Conservation (phyloP, 2,113 vertebrate genomes). For the Camelus bactrianus region DNA sequence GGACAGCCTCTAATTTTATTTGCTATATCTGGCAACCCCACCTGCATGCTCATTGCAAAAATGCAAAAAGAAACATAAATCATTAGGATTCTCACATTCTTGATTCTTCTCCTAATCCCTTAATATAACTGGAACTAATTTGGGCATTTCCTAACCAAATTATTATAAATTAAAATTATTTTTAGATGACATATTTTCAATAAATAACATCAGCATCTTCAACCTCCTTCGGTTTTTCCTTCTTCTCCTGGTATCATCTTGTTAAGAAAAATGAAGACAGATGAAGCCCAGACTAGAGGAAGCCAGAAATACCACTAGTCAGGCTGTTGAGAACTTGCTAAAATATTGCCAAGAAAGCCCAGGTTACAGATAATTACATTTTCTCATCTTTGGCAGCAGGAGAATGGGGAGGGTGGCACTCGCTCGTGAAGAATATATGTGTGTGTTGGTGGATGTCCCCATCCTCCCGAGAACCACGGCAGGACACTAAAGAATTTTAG, state of each 20-base stretch:
- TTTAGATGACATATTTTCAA: background rate
- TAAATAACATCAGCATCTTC: background rate
- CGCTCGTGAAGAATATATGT: background rate
- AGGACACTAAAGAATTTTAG: background rate
- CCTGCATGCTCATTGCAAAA: background rate
- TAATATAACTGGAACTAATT: background rate
- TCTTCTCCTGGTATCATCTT: background rate
- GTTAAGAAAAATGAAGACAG: background rate
- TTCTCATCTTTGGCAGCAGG: background rate
- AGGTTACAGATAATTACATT: background rate
- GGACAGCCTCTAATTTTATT: background rate
- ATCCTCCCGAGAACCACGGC: background rate
- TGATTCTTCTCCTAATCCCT: background rate
- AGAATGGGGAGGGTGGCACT: background rate
- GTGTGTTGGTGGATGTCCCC: accelerated
- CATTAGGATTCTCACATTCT: background rate
- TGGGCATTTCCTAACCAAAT: background rate
- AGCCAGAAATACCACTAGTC: background rate
- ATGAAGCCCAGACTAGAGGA: background rate
- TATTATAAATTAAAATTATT: constrained; percentile 22
- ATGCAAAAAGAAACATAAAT: background rate
- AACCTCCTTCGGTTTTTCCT: background rate
- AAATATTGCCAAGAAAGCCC: background rate
- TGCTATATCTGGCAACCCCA: background rate
- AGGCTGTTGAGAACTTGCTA: background rate